These are phyloP conservation scores for Streptopelia turtur DNA, from an alignment of 2,797 vertebrate species.

Conservation along the genomic window DNA sequence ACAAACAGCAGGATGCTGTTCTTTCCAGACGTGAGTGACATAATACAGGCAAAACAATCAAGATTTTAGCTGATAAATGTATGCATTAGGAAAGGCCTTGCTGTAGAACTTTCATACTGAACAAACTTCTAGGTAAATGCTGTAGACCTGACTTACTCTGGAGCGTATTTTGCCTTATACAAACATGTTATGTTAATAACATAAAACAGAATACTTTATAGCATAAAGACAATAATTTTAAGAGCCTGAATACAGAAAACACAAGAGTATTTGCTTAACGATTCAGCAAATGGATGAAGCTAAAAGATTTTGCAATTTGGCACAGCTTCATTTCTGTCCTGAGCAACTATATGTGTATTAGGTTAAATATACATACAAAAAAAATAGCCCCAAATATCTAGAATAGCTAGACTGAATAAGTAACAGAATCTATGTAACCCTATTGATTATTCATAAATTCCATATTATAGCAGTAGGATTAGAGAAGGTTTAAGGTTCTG, in stretches of 20 bases:
- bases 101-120: not conserved
- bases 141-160: not conserved
- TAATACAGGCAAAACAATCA: conserved; percentile 64
- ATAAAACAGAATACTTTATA: not conserved
- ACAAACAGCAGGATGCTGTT: conserved; percentile 66
- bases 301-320: not conserved
- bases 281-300: not conserved
- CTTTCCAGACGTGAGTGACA: conserved; percentile 67
- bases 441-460: not conserved
- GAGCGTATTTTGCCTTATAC: not conserved
- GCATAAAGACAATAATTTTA: not conserved
- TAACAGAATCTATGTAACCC: not conserved
- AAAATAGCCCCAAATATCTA: not conserved
- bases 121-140: conserved; percentile 1
- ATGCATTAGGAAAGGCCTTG: not conserved
- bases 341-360: conserved; percentile 9
- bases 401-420: not conserved
- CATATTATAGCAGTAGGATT: not conserved
- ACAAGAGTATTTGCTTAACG: not conserved
- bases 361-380: conserved; percentile 12
- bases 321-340: not conserved
- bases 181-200: not conserved
- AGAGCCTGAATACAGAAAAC: not conserved
- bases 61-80: conserved; percentile 44
- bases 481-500: not conserved